Base-by-base conservation (phyloP, 2,888 invertebrate species). In the Mythimna ferrago region DNA sequence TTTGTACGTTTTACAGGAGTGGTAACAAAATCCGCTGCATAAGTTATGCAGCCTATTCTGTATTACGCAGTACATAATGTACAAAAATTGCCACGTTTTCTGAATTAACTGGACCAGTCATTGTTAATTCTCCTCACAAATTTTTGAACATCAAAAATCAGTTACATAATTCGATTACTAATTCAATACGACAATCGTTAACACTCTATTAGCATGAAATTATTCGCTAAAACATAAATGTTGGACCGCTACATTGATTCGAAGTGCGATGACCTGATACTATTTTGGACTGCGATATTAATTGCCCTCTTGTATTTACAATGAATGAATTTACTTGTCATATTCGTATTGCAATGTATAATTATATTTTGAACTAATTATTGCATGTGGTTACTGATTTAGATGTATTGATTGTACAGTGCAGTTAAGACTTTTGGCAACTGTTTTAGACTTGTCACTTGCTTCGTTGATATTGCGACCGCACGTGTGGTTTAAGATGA, bases 271-370 rank as follows among this genome's bases (percentile, higher is more conserved):
- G 89, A 85, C 86, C 90, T 82, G 75, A 66, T 71, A 73, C 85
- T 89, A 90, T 90, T 90, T 87, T 53, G 73, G 85, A 79, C 75
- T 80, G 71, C 69, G 76, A 87, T 86, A 90, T 90, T 89, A 89
- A 90, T 90, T 87, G 85, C 70, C 71, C 74, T 80, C 74, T 82
- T 82, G 71, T 73, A 81, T 86, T 76, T 63, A 68, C 70, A 71
- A 21, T 81, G 61, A 64, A 75, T 75, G 81, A 58, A 56, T 73
- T 66, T 58, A 70, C 35, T 56, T 38, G 68, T 67, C 73, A 67
- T 65, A 51, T 38, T 71, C 73, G 19, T 72, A 54, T 44, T 51
- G 10, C 6, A 53, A 68, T 61, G 19, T 48, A 66, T 82, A 51
- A 69, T 64, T 66, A 60, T 60, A 44, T 69, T 60, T 54, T 4